A percentile compares a stretch with the other conserved stretches of the same genome.
phyloP scores from a whole-genome alignment of 2,888 invertebrate genomes.

The Chalcosyrphus nemorum region DNA sequence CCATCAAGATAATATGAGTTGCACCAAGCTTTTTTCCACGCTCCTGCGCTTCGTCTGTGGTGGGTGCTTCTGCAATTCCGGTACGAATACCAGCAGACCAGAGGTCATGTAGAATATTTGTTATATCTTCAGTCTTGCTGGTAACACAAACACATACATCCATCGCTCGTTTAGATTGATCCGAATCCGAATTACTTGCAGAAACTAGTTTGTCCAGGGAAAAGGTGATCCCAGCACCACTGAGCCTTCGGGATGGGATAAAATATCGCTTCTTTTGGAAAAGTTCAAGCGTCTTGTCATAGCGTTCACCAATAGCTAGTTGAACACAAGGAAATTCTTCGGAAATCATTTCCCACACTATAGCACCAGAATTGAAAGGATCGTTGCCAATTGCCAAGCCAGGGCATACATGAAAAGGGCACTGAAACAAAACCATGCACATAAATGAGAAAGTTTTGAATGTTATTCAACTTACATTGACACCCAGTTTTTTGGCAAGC shows the following conservation, averaged over 20 bases:
- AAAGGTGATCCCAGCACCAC: conserved; percentile 92
- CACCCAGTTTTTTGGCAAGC: conserved; percentile 88
- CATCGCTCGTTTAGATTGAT: conserved; percentile 83
- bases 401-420: conserved; percentile 83
- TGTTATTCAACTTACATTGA: conserved; percentile 85
- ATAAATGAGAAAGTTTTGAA: neutral
- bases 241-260: conserved; percentile 78
- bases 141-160: conserved; percentile 88
- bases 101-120: conserved; percentile 85
- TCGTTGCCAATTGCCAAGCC: conserved; percentile 83
- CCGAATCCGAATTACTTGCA: conserved; percentile 83
- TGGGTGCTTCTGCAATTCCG: conserved; percentile 84
- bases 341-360: conserved; percentile 84
- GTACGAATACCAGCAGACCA: conserved; percentile 89
- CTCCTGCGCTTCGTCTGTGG: conserved; percentile 86
- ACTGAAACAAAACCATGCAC: conserved; percentile 83
- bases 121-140: conserved; percentile 83
- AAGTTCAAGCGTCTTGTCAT: conserved; percentile 90
- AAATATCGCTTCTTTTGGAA: conserved; percentile 84
- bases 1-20: conserved; percentile 84
- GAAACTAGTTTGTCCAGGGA: conserved; percentile 90
- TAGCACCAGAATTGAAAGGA: conserved; percentile 83
- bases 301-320: conserved; percentile 94
- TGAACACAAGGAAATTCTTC: conserved; percentile 82
- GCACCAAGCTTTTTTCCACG: conserved; percentile 85